Conservation (phyloP, 2,797 vertebrate species). For the Sebastes umbrosus region DNA sequence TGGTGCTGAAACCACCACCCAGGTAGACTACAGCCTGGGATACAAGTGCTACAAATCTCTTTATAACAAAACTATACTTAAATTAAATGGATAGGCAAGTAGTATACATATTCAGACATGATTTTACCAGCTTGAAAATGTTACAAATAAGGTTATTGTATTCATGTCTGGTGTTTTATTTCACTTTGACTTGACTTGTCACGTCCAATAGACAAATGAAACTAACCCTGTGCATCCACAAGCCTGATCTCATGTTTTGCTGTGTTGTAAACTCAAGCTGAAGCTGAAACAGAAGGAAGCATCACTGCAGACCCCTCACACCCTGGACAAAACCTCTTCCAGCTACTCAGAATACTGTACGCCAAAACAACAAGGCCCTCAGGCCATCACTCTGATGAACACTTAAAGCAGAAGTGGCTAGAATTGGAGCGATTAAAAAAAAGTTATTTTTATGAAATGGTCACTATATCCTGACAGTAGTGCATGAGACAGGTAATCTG, state of each 20-base stretch:
- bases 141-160: background rate
- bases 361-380: too few relatives aligned
- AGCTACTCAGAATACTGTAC: too few relatives aligned
- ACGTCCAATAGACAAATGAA: background rate
- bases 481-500: too few relatives aligned
- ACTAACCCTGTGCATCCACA: background rate
- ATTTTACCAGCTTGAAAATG: background rate
- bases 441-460: too few relatives aligned
- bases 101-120: background rate
- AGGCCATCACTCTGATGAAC: too few relatives aligned
- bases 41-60: background rate
- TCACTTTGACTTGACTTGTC: background rate
- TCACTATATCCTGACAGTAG: too few relatives aligned
- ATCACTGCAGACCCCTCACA: too few relatives aligned
- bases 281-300: background rate
- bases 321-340: too few relatives aligned
- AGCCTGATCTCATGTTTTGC: background rate
- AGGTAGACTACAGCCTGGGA: slow-evolving; percentile 7
- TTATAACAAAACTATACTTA: background rate
- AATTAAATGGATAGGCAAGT: background rate
- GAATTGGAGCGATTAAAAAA: too few relatives aligned
- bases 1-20: slow-evolving; percentile 74
- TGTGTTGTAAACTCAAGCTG: background rate
- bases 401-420: too few relatives aligned
- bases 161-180: background rate